Conservation (phyloP, 2,888 invertebrate genomes). For the Phortica magna region DNA sequence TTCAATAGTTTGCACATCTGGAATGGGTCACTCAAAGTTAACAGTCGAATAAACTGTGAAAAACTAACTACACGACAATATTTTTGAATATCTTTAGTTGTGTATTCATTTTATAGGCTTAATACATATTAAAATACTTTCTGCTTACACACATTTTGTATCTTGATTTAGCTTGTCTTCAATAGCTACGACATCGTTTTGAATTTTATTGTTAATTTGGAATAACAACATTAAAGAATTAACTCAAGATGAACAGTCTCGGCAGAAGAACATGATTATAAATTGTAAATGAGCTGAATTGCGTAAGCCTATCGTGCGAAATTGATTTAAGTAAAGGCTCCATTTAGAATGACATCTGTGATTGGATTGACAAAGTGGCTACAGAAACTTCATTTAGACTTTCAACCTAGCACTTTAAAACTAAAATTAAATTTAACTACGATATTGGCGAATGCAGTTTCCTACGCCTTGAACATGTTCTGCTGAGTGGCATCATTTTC, state of each 20-base stretch:
- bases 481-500: conserved; percentile 88
- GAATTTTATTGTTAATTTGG: too few species aligned
- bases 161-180: too few species aligned
- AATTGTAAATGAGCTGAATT: background rate
- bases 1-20: conserved; percentile 32
- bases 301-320: conserved; percentile 16
- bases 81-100: background rate
- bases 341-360: conserved; percentile 60
- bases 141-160: background rate
- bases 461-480: conserved; percentile 82
- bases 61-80: conserved; percentile 23
- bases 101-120: background rate
- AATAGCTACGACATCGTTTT: too few species aligned
- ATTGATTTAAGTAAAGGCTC: conserved; percentile 73
- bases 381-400: conserved; percentile 51
- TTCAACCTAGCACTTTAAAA: conserved; percentile 41
- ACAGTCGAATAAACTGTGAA: conserved; percentile 29
- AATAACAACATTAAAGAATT: too few species aligned
- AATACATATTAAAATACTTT: conserved; percentile 27
- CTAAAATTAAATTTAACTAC: conserved; percentile 24
- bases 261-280: background rate
- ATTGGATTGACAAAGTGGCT: conserved; percentile 53
- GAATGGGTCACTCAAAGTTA: conserved; percentile 35
- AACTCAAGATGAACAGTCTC: background rate
- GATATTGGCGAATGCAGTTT: conserved; percentile 31